Evolutionary conservation across 1,140 invertebrate genomes (phyloP), one percentile per base, ranked within the genome.

Genomic region (Cotesia vestalis): DNA sequence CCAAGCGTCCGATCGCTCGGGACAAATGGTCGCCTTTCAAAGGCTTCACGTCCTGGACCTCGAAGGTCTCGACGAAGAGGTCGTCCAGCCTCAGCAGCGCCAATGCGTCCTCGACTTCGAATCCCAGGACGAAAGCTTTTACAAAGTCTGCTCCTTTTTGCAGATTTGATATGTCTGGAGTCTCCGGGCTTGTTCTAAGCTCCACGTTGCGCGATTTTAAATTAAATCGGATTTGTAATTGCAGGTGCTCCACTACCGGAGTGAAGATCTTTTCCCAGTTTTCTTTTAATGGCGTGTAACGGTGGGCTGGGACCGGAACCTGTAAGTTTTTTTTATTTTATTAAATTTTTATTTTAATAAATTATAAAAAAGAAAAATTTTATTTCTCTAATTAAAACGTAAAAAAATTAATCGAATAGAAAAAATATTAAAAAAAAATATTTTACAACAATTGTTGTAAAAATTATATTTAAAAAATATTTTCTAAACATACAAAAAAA

Each of bases 91-190:
- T 90, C 4, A 99, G 87, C 8, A 99, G 84, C 0, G 98, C 97
- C 55, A 99, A 83, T 0, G 98, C 96, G 88, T 99, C 98, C 86
- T 99, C 96, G 2, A 99, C 93, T 78, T 98, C 97, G 88, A 99
- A 99, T 6, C 98, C 98, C 79, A 94, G 93, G 20, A 97, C 89
- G 84, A 99, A 99, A 8, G 98, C 98, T 88, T 94, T 94, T 0
- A 99, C 94, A 91, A 99, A 99, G 88, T 99, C 98, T 14, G 96
- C 96, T 62, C 94, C 98, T 88, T 98, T 99, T 84, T 99, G 98
- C 69, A 99, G 87, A 84, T 97, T 94, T 20, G 92, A 90, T 75
- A 96, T 93, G 79, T 99, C 96, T 74, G 92, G 90, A 3, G 96
- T 97, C 80, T 96, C 92, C 70, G 89, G 88, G 8, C 88, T 87